Percentiles rank a stretch among this genome's conserved stretches.
Conservation (phyloP, 2,888 invertebrate genomes). For the Hyposoter didymator region DNA sequence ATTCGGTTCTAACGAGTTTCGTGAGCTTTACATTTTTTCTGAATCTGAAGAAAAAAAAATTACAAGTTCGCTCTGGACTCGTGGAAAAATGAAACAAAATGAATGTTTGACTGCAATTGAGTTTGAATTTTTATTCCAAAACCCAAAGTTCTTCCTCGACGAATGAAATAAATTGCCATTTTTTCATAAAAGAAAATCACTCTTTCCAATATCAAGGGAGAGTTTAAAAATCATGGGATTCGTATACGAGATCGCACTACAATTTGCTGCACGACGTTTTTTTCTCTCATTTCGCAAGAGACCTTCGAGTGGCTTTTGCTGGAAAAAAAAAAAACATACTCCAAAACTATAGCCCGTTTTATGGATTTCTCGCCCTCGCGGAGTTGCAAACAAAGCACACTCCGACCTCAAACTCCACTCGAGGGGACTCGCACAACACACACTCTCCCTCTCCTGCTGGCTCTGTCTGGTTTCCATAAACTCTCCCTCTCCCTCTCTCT, state of each 20-base stretch:
- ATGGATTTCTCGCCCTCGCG: slow-evolving; percentile 16
- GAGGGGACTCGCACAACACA: background rate
- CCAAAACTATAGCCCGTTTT: slow-evolving; percentile 28
- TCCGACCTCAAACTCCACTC: slow-evolving; percentile 11
- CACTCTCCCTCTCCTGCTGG: background rate
- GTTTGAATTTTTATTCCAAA: background rate
- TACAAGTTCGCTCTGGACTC: background rate
- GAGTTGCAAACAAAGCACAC: slow-evolving; percentile 48
- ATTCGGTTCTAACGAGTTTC: background rate
- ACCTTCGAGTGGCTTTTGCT: background rate
- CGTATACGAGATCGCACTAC: background rate
- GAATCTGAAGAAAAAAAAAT: background rate
- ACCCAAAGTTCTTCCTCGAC: too few relatives aligned
- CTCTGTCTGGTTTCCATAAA: slow-evolving; percentile 8
- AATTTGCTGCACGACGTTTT: slow-evolving; percentile 4
- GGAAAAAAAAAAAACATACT: slow-evolving; percentile 43
- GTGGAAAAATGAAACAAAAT: too few relatives aligned
- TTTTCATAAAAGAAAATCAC: background rate
- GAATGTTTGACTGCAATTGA: background rate
- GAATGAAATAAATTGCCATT: background rate
- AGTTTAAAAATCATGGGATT: slow-evolving; percentile 10
- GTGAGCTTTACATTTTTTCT: background rate
- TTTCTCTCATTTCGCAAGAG: slow-evolving; percentile 11
- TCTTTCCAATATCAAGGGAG: background rate
- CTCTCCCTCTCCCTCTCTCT: slow-evolving; percentile 5